Base-by-base conservation (phyloP, 2,888 invertebrate genomes). In the Drosophila stalkeri region DNA sequence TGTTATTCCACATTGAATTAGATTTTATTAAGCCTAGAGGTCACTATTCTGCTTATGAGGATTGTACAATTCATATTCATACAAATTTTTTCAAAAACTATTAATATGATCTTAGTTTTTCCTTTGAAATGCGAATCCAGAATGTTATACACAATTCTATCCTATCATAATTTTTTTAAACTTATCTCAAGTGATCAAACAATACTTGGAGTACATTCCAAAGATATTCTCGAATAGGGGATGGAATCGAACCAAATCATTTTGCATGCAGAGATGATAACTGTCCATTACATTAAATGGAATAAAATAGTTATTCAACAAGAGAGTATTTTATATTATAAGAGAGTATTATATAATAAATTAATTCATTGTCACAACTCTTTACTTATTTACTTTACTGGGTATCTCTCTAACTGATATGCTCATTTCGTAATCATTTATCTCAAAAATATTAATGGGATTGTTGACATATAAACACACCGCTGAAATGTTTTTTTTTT, bases 381-480 rank as follows among this genome's bases (percentile, higher is more conserved):
- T 7, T n/a, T 3, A 27, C 0, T 18, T 18, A 2, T 39, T 23
- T 18, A 18, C 27, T 51, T 16, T 0, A 20, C 33, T 23, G 51
- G 43, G 56, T 61, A 64, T 52, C 37, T 44, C 18, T 0, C 31
- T 5, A 16, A 51, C 18, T 31, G 7, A 1, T 16, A 49, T 39
- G 11, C 9, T 5, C 33, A 6, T 11, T 41, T 46, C 41, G 27
- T 35, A 31, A 51, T 41, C 43, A 23, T 18, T 57, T 44, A 9
- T 33, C 37, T 62, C 27, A 11, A 11, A 11, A 37, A 8, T 47
- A 23, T 61, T 54, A 43, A 77, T 60, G 54, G 52, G 11, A 63
- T 68, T 77, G 77, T 78, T 81, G 77, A 78, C 78, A 78, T 51
- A 81, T 60, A 77, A 77, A 72, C 43, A 60, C 55, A 46, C 57